A percentile compares a stretch with the other conserved stretches of the same genome.
Conservation (phyloP, 1,140 invertebrate species). For the Temnothorax nylanderi region DNA sequence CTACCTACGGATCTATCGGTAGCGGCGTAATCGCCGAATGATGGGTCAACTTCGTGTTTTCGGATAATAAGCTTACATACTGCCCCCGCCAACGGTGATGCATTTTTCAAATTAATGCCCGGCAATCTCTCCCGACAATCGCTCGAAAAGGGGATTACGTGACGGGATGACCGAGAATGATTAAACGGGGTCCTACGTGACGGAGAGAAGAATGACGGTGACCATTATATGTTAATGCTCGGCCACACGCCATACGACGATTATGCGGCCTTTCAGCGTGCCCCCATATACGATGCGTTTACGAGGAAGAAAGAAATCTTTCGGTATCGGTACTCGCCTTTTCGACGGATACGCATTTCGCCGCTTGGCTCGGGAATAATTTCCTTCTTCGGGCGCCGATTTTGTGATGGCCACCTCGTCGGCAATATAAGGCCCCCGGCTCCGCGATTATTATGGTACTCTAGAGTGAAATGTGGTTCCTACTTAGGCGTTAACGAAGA, state of each 20-base stretch:
- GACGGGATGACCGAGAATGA: slow-evolving; percentile 75
- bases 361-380: neutral
- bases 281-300: slow-evolving; percentile 49
- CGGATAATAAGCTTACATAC: slow-evolving; percentile 61
- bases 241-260: slow-evolving; percentile 77
- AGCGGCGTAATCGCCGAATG: slow-evolving; percentile 50
- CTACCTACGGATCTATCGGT: slow-evolving; percentile 50
- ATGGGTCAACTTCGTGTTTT: slow-evolving; percentile 54
- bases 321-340: slow-evolving; percentile 45
- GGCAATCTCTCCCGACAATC: slow-evolving; percentile 72
- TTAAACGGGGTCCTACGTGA: slow-evolving; percentile 75
- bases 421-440: neutral
- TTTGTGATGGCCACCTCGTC: slow-evolving; percentile 26
- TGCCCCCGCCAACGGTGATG: slow-evolving; percentile 56
- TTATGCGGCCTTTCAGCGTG: slow-evolving; percentile 71
- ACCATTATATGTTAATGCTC: slow-evolving; percentile 79
- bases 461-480: slow-evolving; percentile 22
- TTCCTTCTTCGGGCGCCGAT: slow-evolving; percentile 22
- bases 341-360: slow-evolving; percentile 52
- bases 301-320: slow-evolving; percentile 50
- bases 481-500: slow-evolving; percentile 40
- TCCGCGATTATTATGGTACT: slow-evolving; percentile 20
- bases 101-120: slow-evolving; percentile 76
- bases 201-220: slow-evolving; percentile 75
- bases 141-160: slow-evolving; percentile 75